Base-by-base conservation (phyloP, 2,113 vertebrate species). In the Ciconia maguari region DNA sequence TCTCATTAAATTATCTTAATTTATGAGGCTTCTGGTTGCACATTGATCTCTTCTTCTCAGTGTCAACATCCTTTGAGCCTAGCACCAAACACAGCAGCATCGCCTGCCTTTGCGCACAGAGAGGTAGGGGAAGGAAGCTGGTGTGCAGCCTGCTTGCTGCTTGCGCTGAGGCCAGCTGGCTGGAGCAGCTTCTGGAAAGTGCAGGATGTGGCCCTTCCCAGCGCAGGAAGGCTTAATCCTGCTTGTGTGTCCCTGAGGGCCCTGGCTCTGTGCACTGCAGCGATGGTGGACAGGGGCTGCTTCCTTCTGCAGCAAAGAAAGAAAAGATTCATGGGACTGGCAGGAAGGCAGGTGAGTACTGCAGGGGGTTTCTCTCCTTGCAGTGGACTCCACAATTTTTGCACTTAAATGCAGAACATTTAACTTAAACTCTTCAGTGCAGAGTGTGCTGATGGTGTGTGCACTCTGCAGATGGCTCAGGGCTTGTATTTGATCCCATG, bases 41-140 rank as follows among this genome's bases (percentile, higher is more conserved):
- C 3, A 0, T 10, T 15, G n/a, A 36, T 71, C 46, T 61, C 18
- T 26, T 26, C 20, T 41, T 55, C 48, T 42, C 5, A 0, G 32
- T 26, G 69, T 61, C 69, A 44, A 69, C 74, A 32, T 26, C 41
- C 7, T 68, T 64, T 20, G 48, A 72, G 74, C 68, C 44, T 61
- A 52, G 84, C 36, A 26, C 27, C 62, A 21, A 66, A 11, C 24
- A 4, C 46, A 12, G 93, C 38, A 87, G 14, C 69, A 9, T 25
- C 8, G 0, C 55, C 55, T 55, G 32, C 58, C 52, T 44, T 8
- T 58, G 79, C 10, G 20, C 8, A 1, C 1, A 2, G 75, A 7
- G 42, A 49, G 41, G 49, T 12, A 8, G 46, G 71, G 34, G 18
- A 54, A 58, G 38, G 68, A 46, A 10, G 54, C 32, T 71, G 77